Conservation (phyloP, 2,797 vertebrate species). For the Amphiprion clarkii region DNA sequence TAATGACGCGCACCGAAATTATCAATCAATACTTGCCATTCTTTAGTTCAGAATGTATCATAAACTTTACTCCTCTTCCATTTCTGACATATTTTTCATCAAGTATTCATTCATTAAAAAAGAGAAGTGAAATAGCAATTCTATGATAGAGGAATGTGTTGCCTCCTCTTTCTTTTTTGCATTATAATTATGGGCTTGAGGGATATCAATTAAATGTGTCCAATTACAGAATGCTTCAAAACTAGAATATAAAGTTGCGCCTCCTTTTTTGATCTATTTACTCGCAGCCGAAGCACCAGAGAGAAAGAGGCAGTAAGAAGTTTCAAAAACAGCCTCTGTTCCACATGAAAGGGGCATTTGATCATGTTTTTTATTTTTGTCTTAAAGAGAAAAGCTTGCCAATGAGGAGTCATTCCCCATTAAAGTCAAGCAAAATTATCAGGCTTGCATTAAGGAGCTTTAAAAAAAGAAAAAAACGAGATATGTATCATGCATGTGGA, state of each 20-base stretch:
- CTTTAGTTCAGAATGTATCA: constrained; percentile 42
- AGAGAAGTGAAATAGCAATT: constrained; percentile 56
- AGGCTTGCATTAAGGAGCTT: constrained; percentile 86
- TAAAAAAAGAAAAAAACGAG: constrained; percentile 74
- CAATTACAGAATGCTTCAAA: constrained; percentile 84
- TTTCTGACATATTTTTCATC: constrained; percentile 60
- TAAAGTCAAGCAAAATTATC: constrained; percentile 88
- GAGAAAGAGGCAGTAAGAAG: constrained; percentile 74
- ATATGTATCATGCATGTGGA: constrained; percentile 91
- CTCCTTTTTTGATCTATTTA: constrained; percentile 85
- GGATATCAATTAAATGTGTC: constrained; percentile 84
- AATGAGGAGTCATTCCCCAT: constrained; percentile 85
- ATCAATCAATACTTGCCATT: constrained; percentile 73
- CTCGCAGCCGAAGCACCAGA: constrained; percentile 76
- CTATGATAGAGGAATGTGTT: constrained; percentile 50
- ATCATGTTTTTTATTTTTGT: constrained; percentile 85
- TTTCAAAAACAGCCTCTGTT: constrained; percentile 86
- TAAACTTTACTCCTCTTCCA: constrained; percentile 55
- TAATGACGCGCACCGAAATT: constrained; percentile 58
- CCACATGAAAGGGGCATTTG: constrained; percentile 85
- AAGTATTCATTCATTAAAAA: constrained; percentile 60
- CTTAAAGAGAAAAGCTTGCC: constrained; percentile 83
- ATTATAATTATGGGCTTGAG: constrained; percentile 81
- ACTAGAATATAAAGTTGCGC: constrained; percentile 79
- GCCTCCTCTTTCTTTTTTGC: constrained; percentile 60